A percentile compares a stretch with the other conserved stretches of the same genome.
Evolutionary conservation across 1,140 invertebrate genomes (phyloP).

Genomic region (Apis mellifera): Amel_HAv3.1 CM009941.2:11960001-11960500

Average conservation of each 20-base stretch:
- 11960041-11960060: not conserved
- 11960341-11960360: too few relatives aligned
- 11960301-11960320: conserved; percentile 12
- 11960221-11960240: not conserved
- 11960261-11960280: not conserved
- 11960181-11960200: not conserved
- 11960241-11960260: not conserved
- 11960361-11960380: too few relatives aligned
- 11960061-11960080: not conserved
- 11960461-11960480: not conserved
- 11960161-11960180: not conserved
- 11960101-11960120: not conserved
- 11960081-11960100: not conserved
- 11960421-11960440: not conserved
- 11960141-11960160: not conserved
- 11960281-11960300: conserved; percentile 9
- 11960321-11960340: conserved; percentile 24
- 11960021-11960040: not conserved
- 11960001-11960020: not conserved
- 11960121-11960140: not conserved
- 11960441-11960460: not conserved
- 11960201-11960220: not conserved
- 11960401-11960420: not conserved
- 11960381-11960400: not conserved
- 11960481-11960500: conserved; percentile 9